A percentile compares a stretch with the other conserved stretches of the same genome.
These are phyloP conservation scores for Antrozous pallidus DNA, from an alignment of 2,797 vertebrate species.

Conservation along the genomic window DNA sequence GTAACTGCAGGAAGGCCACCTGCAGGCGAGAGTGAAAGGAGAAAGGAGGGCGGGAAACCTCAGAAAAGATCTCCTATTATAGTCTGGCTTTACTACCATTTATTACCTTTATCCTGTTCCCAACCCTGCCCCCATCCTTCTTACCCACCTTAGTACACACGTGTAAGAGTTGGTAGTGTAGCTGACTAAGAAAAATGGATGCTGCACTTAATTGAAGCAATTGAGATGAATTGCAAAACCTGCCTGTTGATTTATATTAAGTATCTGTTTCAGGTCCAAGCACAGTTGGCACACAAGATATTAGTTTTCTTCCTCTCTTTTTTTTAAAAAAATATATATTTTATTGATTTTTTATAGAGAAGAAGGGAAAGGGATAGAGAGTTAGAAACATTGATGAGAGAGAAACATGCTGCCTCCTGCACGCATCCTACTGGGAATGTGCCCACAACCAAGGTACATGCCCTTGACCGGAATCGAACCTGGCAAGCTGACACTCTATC, in stretches of 20 bases:
- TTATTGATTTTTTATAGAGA: too few relatives aligned
- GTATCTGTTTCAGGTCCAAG: background rate
- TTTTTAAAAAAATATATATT: too few relatives aligned
- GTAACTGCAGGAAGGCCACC: constrained; percentile 17
- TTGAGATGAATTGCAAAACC: constrained; percentile 8
- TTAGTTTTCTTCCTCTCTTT: constrained; percentile 15
- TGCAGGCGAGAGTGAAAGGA: background rate
- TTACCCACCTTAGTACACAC: background rate
- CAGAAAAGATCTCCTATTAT: background rate
- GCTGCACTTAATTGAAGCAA: background rate
- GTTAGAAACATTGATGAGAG: too few relatives aligned
- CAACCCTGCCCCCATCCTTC: background rate
- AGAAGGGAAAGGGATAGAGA: too few relatives aligned
- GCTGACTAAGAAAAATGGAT: background rate
- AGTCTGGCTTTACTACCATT: background rate
- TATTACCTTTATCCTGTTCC: background rate
- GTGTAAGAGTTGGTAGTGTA: background rate
- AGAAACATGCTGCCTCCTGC: too few relatives aligned
- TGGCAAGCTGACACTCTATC: too few relatives aligned
- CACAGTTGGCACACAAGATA: background rate
- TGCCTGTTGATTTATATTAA: background rate
- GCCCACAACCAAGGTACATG: too few relatives aligned
- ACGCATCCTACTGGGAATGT: too few relatives aligned
- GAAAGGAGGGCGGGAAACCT: background rate
- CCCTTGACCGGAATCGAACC: too few relatives aligned